phyloP scores from a whole-genome alignment of 1,140 invertebrate species.

The Penaeus vannamei region DNA sequence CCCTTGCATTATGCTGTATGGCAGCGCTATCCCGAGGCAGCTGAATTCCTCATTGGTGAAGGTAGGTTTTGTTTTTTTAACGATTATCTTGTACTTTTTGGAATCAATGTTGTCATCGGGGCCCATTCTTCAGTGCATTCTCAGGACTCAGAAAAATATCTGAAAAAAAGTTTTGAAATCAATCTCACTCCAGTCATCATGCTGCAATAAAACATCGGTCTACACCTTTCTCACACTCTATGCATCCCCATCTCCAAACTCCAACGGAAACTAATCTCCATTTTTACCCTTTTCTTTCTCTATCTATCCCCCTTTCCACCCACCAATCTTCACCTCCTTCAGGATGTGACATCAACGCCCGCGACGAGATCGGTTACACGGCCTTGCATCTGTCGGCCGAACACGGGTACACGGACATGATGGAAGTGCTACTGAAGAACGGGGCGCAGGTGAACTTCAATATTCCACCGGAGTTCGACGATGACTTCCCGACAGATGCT shows the following conservation, averaged over 20 bases:
- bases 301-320: background rate
- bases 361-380: constrained; percentile 91
- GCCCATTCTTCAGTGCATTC: no score
- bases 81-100: background rate
- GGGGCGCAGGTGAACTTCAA: constrained; percentile 86
- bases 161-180: no score
- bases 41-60: constrained; percentile 70
- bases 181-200: no score
- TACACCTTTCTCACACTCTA: no score
- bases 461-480: constrained; percentile 69
- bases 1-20: constrained; percentile 95
- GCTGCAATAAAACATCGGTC: no score
- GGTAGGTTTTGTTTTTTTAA: constrained; percentile 37
- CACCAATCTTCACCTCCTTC: constrained; percentile 72
- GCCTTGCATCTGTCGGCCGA: constrained; percentile 89
- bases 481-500: constrained; percentile 67
- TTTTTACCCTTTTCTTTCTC: background rate
- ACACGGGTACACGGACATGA: constrained; percentile 79
- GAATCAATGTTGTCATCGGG: background rate
- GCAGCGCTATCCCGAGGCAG: constrained; percentile 86
- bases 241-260: no score
- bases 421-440: constrained; percentile 81
- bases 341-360: constrained; percentile 85
- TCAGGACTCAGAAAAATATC: no score
- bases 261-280: background rate